Conservation (phyloP, 2,888 invertebrate species). For the Idaea aversata region DNA sequence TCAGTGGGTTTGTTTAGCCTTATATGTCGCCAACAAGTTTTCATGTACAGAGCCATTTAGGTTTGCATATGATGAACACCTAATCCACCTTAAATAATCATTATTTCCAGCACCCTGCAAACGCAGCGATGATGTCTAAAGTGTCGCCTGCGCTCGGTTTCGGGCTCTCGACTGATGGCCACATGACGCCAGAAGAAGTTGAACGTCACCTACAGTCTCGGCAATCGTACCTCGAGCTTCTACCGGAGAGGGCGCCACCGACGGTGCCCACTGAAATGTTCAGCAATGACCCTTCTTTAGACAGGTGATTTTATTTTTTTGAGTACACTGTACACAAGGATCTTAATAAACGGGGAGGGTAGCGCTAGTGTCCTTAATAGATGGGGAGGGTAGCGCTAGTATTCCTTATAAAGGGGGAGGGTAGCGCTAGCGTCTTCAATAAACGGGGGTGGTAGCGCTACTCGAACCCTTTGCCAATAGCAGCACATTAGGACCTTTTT, state of each 20-base stretch:
- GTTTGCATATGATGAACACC: too few species aligned
- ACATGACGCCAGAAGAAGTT: conserved; percentile 95
- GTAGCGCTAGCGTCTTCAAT: too few species aligned
- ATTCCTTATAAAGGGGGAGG: too few species aligned
- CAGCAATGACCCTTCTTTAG: conserved; percentile 94
- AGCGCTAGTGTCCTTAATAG: too few species aligned
- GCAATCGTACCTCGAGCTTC: conserved; percentile 88
- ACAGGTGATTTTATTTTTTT: conserved; percentile 75
- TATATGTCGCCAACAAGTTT: too few species aligned
- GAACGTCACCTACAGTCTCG: conserved; percentile 93
- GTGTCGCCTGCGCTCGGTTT: conserved; percentile 76
- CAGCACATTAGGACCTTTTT: too few species aligned
- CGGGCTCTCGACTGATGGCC: conserved; percentile 82
- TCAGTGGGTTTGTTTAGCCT: too few species aligned
- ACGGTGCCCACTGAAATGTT: conserved; percentile 97
- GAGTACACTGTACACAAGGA: conserved; percentile 1
- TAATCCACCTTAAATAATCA: not conserved
- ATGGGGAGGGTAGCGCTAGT: too few species aligned
- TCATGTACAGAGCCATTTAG: too few species aligned
- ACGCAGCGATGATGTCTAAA: conserved; percentile 71
- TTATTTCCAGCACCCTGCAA: conserved; percentile 74
- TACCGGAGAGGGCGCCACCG: conserved; percentile 92
- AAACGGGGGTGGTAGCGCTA: too few species aligned
- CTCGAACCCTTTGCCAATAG: too few species aligned
- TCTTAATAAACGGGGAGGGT: not conserved